These are phyloP conservation scores for Trachymyrmex septentrionalis DNA, from an alignment of 1,140 invertebrate genomes.

Conservation along the genomic window DNA sequence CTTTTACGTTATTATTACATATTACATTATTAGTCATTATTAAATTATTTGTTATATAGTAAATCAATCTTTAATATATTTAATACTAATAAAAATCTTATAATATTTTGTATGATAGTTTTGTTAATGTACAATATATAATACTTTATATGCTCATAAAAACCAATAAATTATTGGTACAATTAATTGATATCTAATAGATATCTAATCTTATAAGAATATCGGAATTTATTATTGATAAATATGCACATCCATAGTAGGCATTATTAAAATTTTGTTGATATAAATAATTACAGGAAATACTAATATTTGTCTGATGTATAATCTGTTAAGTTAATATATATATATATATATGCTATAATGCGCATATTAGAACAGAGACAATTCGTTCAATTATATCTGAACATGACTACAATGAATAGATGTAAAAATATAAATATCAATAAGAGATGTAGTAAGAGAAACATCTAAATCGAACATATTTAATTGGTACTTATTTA, in stretches of 20 bases:
- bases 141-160: neutral
- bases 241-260: neutral
- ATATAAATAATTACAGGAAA: neutral
- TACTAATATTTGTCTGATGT: neutral
- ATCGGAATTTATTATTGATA: neutral
- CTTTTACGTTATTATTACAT: neutral
- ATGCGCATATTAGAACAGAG: neutral
- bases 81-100: neutral
- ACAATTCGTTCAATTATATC: neutral
- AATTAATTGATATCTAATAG: conserved; percentile 1
- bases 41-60: neutral
- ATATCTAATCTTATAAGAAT: neutral
- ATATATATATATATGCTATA: no score
- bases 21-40: conserved; percentile 20
- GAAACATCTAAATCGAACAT: neutral
- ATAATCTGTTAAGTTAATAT: conserved; percentile 1
- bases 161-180: neutral
- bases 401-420: neutral
- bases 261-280: neutral
- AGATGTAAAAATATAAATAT: neutral
- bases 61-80: neutral
- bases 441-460: neutral
- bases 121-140: no score
- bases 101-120: no score
- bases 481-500: conserved; percentile 6